Evolutionary conservation across 2,888 invertebrate genomes (phyloP), one percentile per base, ranked within the genome.

Genomic region (Cephonodes hylas): DNA sequence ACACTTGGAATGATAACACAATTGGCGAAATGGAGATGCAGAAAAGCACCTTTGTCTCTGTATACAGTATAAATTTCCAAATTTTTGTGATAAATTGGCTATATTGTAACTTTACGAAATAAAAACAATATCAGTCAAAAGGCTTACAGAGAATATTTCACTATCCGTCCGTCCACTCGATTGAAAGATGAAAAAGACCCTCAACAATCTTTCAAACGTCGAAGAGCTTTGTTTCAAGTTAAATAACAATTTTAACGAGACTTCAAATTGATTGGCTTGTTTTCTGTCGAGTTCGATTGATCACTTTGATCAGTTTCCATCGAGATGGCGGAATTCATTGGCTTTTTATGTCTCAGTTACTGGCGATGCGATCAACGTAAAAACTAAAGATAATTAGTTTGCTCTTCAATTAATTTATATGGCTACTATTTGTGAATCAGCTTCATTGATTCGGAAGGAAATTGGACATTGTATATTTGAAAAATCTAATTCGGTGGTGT

Each of bases 191-290:
- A 58, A 58, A n/a, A 56, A 23, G 57, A 34, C 23, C 38, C 3
- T 44, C 7, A 20, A 4, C 23, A 42, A 59, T 38, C 15, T 44
- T 7, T 59, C n/a, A 57, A 31, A 57, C 20, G 20, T 56, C 42
- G 57, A 22, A 56, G 53, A 38, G 25, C 48, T 59, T 59, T 62
- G 31, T 62, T 31, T 62, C 34, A 58, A 62, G 42, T 62, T 48
- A 42, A 45, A 75, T 70, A 66, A 65, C 69, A 64, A 64, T 64
- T 76, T 70, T 64, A 63, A 67, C 66, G 61, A 68, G 38, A 68
- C 63, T 71, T 64, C 56, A 68, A 70, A 68, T 77, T 73, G 70
- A 68, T 70, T 76, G 48, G 18, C 34, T 18, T 44, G 25, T 53
- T 59, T 59, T 42, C 44, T 60, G 46, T 56, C 23, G 42, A 38